phyloP scores from a whole-genome alignment of 1,140 invertebrate species.

The Caerostris darwini region DNA sequence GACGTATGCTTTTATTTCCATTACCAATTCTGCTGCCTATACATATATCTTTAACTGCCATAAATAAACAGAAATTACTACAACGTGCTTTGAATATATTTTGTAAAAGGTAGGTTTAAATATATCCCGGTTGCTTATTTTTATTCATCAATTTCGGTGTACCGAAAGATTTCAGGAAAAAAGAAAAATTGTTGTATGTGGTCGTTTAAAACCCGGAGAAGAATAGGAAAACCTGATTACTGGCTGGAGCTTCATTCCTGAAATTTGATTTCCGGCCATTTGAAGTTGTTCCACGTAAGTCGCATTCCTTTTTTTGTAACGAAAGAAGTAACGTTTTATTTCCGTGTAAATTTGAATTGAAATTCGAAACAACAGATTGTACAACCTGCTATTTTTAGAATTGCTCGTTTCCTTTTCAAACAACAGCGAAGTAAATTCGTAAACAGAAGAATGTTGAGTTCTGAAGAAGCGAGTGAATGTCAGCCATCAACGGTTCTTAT shows the following conservation, averaged over 20 bases:
- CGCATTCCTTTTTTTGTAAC: not conserved
- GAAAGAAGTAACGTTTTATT: not conserved
- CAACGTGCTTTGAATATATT: not conserved
- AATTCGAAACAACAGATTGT: not conserved
- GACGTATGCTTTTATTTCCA: not conserved
- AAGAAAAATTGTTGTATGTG: not conserved
- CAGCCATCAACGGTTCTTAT: not conserved
- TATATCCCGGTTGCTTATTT: not conserved
- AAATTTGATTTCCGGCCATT: not conserved
- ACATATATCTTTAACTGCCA: not conserved
- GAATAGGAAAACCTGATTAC: conserved; percentile 4
- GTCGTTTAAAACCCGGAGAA: not conserved
- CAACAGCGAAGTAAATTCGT: not conserved
- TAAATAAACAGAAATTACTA: not conserved
- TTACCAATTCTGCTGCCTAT: not conserved
- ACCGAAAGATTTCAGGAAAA: not conserved
- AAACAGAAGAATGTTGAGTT: not conserved
- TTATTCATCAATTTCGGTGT: not conserved
- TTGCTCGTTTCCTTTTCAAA: not conserved
- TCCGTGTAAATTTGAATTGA: not conserved
- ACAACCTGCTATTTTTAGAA: not conserved
- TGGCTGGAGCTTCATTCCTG: not conserved
- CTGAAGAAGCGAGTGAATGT: not conserved
- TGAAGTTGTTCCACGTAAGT: not conserved
- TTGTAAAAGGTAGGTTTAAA: not conserved